phyloP scores from a whole-genome alignment of 2,797 vertebrate species.

The Leontopithecus rosalia region DNA sequence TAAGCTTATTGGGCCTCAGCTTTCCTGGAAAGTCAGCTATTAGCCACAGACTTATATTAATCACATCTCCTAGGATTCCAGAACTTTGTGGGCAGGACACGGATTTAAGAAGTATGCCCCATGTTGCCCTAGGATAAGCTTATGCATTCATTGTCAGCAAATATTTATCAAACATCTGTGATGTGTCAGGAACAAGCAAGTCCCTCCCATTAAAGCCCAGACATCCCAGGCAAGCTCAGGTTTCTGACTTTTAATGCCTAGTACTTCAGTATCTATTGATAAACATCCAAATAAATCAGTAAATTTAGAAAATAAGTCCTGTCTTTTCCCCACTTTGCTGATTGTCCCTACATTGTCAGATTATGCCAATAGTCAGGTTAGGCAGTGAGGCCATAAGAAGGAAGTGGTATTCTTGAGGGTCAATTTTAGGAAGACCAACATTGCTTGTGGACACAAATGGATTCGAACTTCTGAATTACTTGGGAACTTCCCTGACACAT shows the following conservation, averaged over 20 bases:
- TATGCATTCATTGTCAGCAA: not conserved
- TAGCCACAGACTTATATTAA: not conserved
- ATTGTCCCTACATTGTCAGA: not conserved
- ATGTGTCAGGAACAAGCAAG: not conserved
- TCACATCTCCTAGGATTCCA: not conserved
- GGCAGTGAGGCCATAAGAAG: not conserved
- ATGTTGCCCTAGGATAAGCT: not conserved
- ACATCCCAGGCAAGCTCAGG: not conserved
- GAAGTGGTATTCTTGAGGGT: not conserved
- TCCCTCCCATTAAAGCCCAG: not conserved
- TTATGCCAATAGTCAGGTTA: not conserved
- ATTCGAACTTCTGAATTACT: not conserved
- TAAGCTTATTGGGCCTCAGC: not conserved
- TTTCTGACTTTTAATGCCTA: not conserved
- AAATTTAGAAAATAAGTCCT: not conserved
- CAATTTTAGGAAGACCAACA: not conserved
- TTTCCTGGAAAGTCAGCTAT: not conserved
- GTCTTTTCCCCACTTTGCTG: not conserved
- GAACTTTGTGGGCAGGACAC: not conserved
- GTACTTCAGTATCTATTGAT: not conserved
- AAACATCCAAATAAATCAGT: not conserved
- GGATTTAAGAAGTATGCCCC: not conserved
- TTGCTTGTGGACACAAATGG: not conserved
- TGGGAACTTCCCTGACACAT: not conserved
- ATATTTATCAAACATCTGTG: not conserved